Evolutionary conservation across 2,113 vertebrate species (phyloP).

Genomic region (Nyctibius bracteatus): DNA sequence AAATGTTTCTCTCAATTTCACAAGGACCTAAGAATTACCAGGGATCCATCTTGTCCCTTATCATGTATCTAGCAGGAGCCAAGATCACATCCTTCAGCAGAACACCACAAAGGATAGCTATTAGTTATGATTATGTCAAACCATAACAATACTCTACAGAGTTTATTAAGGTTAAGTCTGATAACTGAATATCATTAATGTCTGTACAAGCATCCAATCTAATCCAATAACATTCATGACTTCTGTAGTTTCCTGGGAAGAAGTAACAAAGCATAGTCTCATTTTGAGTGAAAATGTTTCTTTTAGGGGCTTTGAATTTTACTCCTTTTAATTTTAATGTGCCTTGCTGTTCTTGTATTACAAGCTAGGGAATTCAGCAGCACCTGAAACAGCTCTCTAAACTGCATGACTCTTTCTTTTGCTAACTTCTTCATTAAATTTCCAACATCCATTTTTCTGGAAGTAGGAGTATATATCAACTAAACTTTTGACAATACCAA

Average conservation of each 20-base stretch:
- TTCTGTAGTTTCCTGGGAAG: neutral
- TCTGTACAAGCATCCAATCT: neutral
- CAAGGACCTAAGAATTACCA: neutral
- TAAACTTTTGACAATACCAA: neutral
- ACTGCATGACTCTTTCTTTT: neutral
- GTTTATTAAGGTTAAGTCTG: neutral
- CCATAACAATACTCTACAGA: neutral
- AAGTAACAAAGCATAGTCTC: neutral
- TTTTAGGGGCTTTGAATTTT: neutral
- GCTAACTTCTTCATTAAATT: neutral
- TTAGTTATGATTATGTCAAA: neutral
- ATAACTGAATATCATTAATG: neutral
- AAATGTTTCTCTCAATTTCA: neutral
- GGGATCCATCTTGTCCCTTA: neutral
- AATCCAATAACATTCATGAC: neutral
- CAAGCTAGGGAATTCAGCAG: neutral
- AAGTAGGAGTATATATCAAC: neutral
- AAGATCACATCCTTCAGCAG: neutral
- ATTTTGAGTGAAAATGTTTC: neutral
- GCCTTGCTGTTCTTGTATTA: neutral
- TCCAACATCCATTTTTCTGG: neutral
- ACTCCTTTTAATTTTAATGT: neutral
- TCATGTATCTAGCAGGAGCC: neutral
- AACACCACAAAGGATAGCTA: neutral
- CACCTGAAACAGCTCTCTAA: neutral